phyloP scores from a whole-genome alignment of 2,797 vertebrate species.

The Ptychobarbus kaznakovi region DNA sequence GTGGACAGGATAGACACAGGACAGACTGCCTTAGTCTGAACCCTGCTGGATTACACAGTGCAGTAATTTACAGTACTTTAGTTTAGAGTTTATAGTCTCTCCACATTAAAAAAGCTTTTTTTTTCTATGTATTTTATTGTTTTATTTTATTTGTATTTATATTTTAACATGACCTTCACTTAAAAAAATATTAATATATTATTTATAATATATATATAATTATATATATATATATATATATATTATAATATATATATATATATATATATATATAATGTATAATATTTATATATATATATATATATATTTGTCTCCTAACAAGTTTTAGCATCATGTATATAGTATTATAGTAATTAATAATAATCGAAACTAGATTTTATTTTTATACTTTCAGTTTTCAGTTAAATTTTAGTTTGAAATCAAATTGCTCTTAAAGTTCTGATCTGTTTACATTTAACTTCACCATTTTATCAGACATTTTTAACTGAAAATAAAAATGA shows the following conservation, averaged over 20 bases:
- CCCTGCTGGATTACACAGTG: not conserved
- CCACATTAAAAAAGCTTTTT: not conserved
- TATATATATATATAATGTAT: too few species aligned
- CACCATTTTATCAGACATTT: not conserved
- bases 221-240: not conserved
- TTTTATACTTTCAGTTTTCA: not conserved
- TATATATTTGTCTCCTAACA: not conserved
- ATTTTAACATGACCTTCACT: not conserved
- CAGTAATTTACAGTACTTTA: not conserved
- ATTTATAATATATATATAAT: not conserved
- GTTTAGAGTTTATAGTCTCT: conserved; percentile 1
- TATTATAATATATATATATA: too few species aligned
- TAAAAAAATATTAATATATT: not conserved
- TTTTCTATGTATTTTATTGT: not conserved
- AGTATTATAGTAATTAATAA: not conserved
- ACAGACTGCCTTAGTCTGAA: not conserved
- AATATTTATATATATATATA: not conserved
- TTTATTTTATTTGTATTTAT: not conserved
- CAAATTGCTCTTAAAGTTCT: not conserved
- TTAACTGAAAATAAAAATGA: not conserved
- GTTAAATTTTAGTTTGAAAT: not conserved
- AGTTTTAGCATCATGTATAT: not conserved
- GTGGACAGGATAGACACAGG: not conserved
- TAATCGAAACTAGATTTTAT: not conserved
- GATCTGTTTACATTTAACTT: not conserved